A percentile compares a stretch with the other conserved stretches of the same genome.
Conservation (phyloP, 2,888 invertebrate genomes). For the Troides oblongomaculatus region DNA sequence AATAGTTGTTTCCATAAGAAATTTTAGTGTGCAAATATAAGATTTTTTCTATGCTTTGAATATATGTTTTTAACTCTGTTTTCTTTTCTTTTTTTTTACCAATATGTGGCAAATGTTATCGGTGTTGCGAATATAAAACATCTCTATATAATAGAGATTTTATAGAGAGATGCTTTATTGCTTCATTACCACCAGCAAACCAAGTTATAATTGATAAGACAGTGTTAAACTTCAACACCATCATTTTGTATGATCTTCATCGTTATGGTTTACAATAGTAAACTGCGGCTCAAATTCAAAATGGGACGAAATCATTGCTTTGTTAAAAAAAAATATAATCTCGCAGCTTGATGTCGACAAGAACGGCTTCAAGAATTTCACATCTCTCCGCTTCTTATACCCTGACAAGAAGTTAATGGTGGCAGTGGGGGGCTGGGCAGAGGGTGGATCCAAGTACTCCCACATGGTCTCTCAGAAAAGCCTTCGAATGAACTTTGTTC, state of each 20-base stretch:
- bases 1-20: no score
- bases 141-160: no score
- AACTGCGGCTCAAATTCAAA: neutral
- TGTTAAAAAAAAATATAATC: slow-evolving; percentile 7
- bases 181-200: no score
- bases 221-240: neutral
- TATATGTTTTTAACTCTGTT: no score
- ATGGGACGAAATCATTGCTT: neutral
- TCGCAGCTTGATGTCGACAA: slow-evolving; percentile 85
- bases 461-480: slow-evolving; percentile 86
- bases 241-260: neutral
- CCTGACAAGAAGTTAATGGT: slow-evolving; percentile 88
- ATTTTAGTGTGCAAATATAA: no score
- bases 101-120: no score
- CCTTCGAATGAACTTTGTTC: slow-evolving; percentile 85
- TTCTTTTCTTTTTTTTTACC: no score
- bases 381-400: slow-evolving; percentile 83
- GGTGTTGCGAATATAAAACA: no score
- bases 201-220: no score
- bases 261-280: neutral
- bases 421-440: slow-evolving; percentile 95
- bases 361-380: slow-evolving; percentile 89
- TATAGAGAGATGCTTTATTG: no score
- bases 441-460: slow-evolving; percentile 93
- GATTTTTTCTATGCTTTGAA: no score